A percentile compares a stretch with the other conserved stretches of the same genome.
Conservation (phyloP, 2,888 invertebrate species). For the Rhagonycha lutea region DNA sequence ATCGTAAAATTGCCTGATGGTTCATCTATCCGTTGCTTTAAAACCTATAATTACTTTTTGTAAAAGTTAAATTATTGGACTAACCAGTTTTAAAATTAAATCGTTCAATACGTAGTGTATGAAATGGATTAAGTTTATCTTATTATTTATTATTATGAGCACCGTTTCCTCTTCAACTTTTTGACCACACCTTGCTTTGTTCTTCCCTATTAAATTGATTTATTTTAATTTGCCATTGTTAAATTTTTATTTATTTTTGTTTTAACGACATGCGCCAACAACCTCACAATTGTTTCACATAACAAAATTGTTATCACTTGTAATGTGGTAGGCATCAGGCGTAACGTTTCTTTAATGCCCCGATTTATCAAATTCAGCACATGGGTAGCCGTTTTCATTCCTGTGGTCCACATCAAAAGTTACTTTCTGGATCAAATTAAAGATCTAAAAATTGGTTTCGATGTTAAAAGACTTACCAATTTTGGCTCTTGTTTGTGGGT, state of each 20-base stretch:
- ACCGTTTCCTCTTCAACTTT: background rate
- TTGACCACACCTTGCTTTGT: background rate
- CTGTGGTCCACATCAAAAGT: background rate
- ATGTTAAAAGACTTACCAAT: background rate
- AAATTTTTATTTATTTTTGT: background rate
- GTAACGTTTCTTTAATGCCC: background rate
- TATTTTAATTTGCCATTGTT: background rate
- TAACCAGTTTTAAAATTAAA: background rate
- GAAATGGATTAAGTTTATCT: background rate
- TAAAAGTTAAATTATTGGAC: background rate
- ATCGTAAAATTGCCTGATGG: background rate
- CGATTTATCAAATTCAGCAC: background rate
- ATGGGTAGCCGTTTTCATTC: background rate
- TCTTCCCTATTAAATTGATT: background rate
- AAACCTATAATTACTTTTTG: background rate
- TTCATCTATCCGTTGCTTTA: background rate
- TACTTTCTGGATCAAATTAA: too few species aligned
- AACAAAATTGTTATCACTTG: background rate
- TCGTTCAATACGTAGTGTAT: too few species aligned
- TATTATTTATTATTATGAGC: background rate
- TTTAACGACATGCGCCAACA: background rate
- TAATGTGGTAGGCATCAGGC: background rate
- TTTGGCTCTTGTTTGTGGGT: background rate
- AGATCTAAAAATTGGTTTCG: background rate
- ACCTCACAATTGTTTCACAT: background rate